These are phyloP conservation scores for Lepidochrysops patricia DNA, from an alignment of 2,888 invertebrate genomes.

Conservation along the genomic window DNA sequence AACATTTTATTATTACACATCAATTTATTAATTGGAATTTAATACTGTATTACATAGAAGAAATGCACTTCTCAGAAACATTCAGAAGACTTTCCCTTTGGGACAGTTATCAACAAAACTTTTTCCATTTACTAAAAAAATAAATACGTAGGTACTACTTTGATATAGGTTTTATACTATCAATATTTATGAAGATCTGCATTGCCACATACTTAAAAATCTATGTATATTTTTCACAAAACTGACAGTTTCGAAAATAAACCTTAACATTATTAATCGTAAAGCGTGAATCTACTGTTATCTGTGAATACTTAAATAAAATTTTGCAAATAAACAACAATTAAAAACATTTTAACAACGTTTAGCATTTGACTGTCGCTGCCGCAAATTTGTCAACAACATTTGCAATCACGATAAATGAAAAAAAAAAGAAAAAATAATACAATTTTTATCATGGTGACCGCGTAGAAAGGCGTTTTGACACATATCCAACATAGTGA, in stretches of 20 bases:
- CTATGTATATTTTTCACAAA: constrained; percentile 73
- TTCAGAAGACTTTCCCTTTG: constrained; percentile 86
- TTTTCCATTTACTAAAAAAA: constrained; percentile 52
- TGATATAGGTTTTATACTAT: constrained; percentile 43
- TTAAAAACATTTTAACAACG: constrained; percentile 47
- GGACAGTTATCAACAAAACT: constrained; percentile 64
- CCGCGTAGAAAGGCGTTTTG: constrained; percentile 70
- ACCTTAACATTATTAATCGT: constrained; percentile 48
- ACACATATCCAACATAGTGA: constrained; percentile 75
- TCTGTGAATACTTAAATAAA: constrained; percentile 71
- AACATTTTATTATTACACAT: constrained; percentile 45
- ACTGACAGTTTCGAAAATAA: constrained; percentile 59
- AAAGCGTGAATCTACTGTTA: constrained; percentile 61
- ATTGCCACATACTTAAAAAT: constrained; percentile 75
- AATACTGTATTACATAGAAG: constrained; percentile 94
- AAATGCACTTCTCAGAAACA: constrained; percentile 92
- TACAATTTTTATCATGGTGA: constrained; percentile 61
- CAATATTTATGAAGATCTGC: constrained; percentile 71
- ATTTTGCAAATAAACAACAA: constrained; percentile 71
- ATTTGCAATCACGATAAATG: constrained; percentile 67
- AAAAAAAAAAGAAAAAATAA: constrained; percentile 56
- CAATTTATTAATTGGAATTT: constrained; percentile 79
- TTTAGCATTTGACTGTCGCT: constrained; percentile 59
- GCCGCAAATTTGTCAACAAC: constrained; percentile 71
- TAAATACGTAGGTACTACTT: constrained; percentile 64